Base-by-base conservation (phyloP, 1,140 invertebrate species). In the Whitmania pigra region DNA sequence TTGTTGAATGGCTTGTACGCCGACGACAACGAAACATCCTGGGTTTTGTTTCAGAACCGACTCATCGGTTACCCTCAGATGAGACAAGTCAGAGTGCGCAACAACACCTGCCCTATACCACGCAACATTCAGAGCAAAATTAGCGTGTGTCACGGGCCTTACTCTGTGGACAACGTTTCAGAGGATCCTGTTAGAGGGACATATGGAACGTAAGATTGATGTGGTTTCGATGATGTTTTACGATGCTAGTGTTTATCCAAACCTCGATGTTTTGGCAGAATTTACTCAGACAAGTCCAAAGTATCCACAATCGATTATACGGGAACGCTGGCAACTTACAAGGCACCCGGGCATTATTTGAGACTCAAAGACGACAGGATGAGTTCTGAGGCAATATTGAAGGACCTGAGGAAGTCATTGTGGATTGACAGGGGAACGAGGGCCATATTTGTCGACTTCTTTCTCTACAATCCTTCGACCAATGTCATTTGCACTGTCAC, bases 41-140 rank as follows among this genome's bases (percentile, higher is more conserved):
- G 54, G 36, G 73, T 75, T 17, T 69, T 54, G 20, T 70, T 72
- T 53, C 73, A 75, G 55, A 75, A 73, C 53, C 74, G 71, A 13
- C 74, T 88, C 18, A 76, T 88, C 0, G 87, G 86, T 7, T 79
- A 85, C 13, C 85, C 87, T 9, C 79, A 86, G 68, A 72, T 87
- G 27, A 75, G 87, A 75, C 86, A 87, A 79, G 73, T 87, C 6
- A 80, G 71, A 70, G 74, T 73, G 13, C 75, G 78, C n/a, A 83
- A 84, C 71, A 31, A 31, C 15, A 63, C 57, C 29, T 63, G 57
- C 57, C 29, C 57, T 5, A 63, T 63, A 22, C 57, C 57, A 0
- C 9, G 57, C 15, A 63, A 63, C 57, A 63, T 63, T 31, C 22
- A 63, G 15, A 63, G 22, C 22, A 63, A 63, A 31, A 63, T 63